phyloP scores from a whole-genome alignment of 2,888 invertebrate genomes.

The Stramonita haemastoma region DNA sequence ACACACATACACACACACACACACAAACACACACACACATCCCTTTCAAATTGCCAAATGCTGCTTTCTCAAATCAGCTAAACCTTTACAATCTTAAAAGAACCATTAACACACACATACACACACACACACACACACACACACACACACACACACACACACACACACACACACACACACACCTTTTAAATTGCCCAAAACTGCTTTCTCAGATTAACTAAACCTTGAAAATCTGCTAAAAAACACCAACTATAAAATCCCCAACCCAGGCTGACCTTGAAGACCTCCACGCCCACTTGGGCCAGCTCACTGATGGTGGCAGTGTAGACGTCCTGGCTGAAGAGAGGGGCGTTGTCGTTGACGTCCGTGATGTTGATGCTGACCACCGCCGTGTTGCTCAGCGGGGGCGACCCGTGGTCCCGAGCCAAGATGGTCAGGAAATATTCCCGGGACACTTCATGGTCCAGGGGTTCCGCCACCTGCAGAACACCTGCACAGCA shows the following conservation, averaged over 20 bases:
- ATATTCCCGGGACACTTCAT: slow-evolving; percentile 90
- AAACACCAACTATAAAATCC: no score
- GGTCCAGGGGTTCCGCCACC: slow-evolving; percentile 90
- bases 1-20: background rate
- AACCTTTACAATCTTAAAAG: no score
- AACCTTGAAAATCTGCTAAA: no score
- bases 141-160: background rate
- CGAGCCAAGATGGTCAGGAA: slow-evolving; percentile 92
- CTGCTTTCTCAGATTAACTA: no score
- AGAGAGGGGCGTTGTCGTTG: slow-evolving; percentile 73
- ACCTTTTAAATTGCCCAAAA: background rate
- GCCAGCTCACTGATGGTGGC: slow-evolving; percentile 85
- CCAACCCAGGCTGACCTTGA: slow-evolving; percentile 81
- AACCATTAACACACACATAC: no score
- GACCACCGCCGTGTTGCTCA: slow-evolving; percentile 91
- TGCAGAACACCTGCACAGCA: slow-evolving; percentile 83
- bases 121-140: no score
- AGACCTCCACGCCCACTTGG: slow-evolving; percentile 82
- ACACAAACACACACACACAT: no score
- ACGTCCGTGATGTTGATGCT: slow-evolving; percentile 84
- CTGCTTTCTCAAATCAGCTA: no score
- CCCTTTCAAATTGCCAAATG: no score
- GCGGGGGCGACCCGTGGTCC: slow-evolving; percentile 93
- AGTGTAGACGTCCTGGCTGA: slow-evolving; percentile 68
- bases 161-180: background rate